Percentiles rank a stretch among this genome's conserved stretches.
These are phyloP conservation scores for Romanogobio albipinnatus DNA, from an alignment of 2,113 vertebrate genomes.

Conservation along the genomic window DNA sequence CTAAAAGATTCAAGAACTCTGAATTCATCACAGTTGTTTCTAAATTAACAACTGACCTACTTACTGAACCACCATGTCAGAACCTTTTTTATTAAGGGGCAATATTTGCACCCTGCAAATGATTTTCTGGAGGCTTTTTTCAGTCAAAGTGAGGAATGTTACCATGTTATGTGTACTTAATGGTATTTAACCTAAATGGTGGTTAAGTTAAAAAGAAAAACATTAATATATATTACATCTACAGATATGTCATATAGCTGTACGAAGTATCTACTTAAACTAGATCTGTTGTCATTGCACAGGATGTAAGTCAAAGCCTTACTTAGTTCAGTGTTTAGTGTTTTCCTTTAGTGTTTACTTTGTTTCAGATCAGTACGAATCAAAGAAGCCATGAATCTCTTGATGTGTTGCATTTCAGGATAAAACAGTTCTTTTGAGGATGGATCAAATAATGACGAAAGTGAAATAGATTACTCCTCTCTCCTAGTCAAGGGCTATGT, in stretches of 20 bases:
- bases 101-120: neutral
- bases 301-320: neutral
- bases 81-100: neutral
- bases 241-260: neutral
- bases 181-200: neutral
- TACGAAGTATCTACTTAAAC: neutral
- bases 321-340: too few relatives aligned
- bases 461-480: slow-evolving; percentile 19
- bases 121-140: neutral
- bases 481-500: slow-evolving; percentile 22
- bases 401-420: neutral
- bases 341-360: neutral
- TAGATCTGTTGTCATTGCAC: neutral
- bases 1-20: neutral
- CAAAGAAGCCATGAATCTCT: slow-evolving; percentile 12
- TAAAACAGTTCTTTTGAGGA: slow-evolving; percentile 27
- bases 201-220: neutral
- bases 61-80: neutral
- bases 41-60: slow-evolving; percentile 4
- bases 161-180: neutral
- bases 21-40: neutral
- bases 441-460: slow-evolving; percentile 28
- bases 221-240: neutral
- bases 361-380: slow-evolving; percentile 6
- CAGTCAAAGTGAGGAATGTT: neutral